Evolutionary conservation across 2,113 vertebrate species (phyloP).

Genomic region (Marmota monax): DNA sequence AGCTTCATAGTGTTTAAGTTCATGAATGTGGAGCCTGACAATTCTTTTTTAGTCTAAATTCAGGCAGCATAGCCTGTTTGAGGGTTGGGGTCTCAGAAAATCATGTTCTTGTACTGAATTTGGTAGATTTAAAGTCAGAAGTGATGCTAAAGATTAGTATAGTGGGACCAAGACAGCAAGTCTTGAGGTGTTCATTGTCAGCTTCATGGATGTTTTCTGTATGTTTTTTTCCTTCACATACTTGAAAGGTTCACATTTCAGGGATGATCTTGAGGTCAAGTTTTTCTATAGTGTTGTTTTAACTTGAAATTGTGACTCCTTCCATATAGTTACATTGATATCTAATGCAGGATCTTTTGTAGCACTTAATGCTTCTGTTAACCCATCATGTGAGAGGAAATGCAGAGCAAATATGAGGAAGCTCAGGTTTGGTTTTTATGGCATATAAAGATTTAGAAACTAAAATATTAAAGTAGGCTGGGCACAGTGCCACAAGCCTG

Average conservation of each 20-base stretch:
- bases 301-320: slow-evolving; percentile 14
- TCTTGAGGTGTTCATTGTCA: slow-evolving; percentile 53
- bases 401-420: slow-evolving; percentile 5
- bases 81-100: slow-evolving; percentile 28
- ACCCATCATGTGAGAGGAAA: not conserved
- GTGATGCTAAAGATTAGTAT: slow-evolving; percentile 16
- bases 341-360: not conserved
- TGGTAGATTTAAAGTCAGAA: slow-evolving; percentile 62
- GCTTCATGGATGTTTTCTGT: slow-evolving; percentile 34
- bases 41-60: slow-evolving; percentile 17
- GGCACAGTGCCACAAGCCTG: too few species aligned
- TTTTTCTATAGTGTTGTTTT: not conserved
- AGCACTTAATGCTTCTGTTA: not conserved
- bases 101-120: not conserved
- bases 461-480: not conserved
- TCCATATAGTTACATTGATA: not conserved
- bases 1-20: slow-evolving; percentile 39
- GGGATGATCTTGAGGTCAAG: not conserved
- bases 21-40: not conserved
- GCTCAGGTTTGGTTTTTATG: not conserved
- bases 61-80: not conserved
- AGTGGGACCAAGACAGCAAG: slow-evolving; percentile 62
- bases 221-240: not conserved
- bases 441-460: slow-evolving; percentile 49
- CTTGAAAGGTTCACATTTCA: slow-evolving; percentile 5